phyloP scores from a whole-genome alignment of 2,888 invertebrate species.

The Tachina fera region DNA sequence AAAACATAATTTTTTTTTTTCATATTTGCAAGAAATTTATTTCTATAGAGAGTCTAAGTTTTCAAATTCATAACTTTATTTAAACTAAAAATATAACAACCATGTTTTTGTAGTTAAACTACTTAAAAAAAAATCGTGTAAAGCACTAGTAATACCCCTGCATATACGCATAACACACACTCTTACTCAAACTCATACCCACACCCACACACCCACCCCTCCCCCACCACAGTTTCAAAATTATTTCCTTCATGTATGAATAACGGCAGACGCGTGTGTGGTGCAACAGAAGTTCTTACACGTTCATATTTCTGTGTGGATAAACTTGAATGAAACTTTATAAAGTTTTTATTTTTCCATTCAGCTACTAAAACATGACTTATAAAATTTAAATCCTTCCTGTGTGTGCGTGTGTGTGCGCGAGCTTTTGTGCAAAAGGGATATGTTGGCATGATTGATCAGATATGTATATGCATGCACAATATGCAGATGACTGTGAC shows the following conservation, averaged over 20 bases:
- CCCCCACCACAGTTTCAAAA: not conserved
- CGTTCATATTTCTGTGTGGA: not conserved
- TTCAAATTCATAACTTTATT: conserved; percentile 24
- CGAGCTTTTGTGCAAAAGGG: not conserved
- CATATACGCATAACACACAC: not conserved
- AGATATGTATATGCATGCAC: conserved; percentile 13
- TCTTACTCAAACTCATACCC: not conserved
- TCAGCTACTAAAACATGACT: conserved; percentile 29
- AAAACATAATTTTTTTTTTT: not conserved
- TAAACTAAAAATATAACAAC: conserved; percentile 31
- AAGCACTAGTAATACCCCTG: conserved; percentile 11
- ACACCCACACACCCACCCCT: not conserved
- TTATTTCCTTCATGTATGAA: conserved; percentile 31
- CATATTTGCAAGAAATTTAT: conserved; percentile 22
- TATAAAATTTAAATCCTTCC: conserved; percentile 16
- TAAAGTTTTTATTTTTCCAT: not conserved
- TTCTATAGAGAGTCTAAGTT: conserved; percentile 34
- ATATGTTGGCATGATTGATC: conserved; percentile 21
- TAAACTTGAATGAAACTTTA: not conserved
- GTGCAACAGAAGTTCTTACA: conserved; percentile 39
- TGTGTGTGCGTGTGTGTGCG: not conserved
- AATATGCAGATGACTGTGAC: conserved; percentile 42
- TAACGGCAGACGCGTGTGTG: not conserved
- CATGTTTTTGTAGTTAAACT: conserved; percentile 19
- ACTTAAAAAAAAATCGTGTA: conserved; percentile 26